Evolutionary conservation across 2,888 invertebrate genomes (phyloP).

Genomic region (Beris chalybata): DNA sequence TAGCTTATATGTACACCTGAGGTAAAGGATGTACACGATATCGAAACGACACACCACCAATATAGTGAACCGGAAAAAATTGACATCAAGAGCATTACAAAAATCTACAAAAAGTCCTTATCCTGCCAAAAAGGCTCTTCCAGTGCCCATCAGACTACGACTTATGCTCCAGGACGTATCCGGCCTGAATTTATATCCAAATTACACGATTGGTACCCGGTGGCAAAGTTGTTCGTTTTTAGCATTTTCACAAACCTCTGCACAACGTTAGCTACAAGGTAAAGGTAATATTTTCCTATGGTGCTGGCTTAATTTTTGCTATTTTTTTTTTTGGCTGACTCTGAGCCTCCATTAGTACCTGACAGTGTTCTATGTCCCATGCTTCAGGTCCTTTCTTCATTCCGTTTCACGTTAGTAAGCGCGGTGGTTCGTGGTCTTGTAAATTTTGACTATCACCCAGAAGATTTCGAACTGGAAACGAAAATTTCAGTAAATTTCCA

Average conservation of each 20-base stretch:
- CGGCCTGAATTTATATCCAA: constrained; percentile 33
- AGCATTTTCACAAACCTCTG: constrained; percentile 17
- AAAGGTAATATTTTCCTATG: too few relatives aligned
- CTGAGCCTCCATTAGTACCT: constrained; percentile 26
- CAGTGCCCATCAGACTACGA: constrained; percentile 26
- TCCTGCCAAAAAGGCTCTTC: constrained; percentile 27
- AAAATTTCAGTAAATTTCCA: constrained; percentile 23
- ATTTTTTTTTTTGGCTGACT: constrained; percentile 11
- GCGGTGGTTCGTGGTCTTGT: constrained; percentile 4
- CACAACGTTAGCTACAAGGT: too few relatives aligned
- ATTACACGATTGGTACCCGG: constrained; percentile 34
- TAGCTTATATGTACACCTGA: too few relatives aligned
- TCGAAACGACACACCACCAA: too few relatives aligned
- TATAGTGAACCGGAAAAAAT: too few relatives aligned
- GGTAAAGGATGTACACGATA: too few relatives aligned
- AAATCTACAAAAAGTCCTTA: constrained; percentile 26
- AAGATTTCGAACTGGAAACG: constrained; percentile 29
- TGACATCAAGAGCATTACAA: constrained; percentile 23
- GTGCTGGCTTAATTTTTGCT: too few relatives aligned
- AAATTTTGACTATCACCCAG: constrained; percentile 12
- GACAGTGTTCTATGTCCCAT: constrained; percentile 3
- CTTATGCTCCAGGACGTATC: constrained; percentile 32
- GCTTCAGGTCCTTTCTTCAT: too few relatives aligned
- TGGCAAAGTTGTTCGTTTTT: constrained; percentile 29
- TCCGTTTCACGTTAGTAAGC: too few relatives aligned